Base-by-base conservation (phyloP, 1,140 invertebrate species). In the Dryas iulia region DNA sequence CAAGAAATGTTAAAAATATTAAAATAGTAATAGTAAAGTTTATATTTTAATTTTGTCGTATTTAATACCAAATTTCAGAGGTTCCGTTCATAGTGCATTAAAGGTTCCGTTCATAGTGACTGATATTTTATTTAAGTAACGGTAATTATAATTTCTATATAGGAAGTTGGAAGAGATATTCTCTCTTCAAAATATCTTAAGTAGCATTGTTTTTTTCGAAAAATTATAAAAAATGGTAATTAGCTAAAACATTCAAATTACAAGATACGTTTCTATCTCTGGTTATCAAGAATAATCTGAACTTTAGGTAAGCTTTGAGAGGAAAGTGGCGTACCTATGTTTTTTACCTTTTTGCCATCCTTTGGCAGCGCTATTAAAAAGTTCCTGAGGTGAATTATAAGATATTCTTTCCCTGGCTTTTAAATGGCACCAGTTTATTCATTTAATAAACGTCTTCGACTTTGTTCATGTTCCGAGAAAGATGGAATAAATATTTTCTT, bases 341-440 rank as follows among this genome's bases (percentile, higher is more conserved):
- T 70, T 61, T 58, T 73, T 69, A 28, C 66, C 39, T 63, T 76
- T 76, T 67, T 58, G 28, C 63, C 31, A 62, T 53, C 60, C 60
- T 62, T 62, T 54, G 60, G 60, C 60, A 62, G 60, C 31, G 54
- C 68, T 63, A 70, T 71, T 76, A 72, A 69, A 69, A 70, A 70
- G 54, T 73, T 58, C 59, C 60, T 33, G 62, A 64, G 73, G 61
- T 72, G 72, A 72, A 72, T 69, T 69, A 70, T 63, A 73, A 73
- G 67, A 73, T 69, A 73, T 73, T 72, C 52, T 53, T 60, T 53
- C 47, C n/a, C 39, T 62, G 39, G 60, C 39, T 52, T 62, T 62
- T 62, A 62, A 62, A 62, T 62, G 60, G 39, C 54, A 62, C 60
- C 24, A 62, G 35, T 61, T 61, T 61, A 54, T 62, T 62, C 60